Evolutionary conservation across 2,888 invertebrate species (phyloP), one percentile per base, ranked within the genome.

Genomic region (Monoplex corrugatus): DNA sequence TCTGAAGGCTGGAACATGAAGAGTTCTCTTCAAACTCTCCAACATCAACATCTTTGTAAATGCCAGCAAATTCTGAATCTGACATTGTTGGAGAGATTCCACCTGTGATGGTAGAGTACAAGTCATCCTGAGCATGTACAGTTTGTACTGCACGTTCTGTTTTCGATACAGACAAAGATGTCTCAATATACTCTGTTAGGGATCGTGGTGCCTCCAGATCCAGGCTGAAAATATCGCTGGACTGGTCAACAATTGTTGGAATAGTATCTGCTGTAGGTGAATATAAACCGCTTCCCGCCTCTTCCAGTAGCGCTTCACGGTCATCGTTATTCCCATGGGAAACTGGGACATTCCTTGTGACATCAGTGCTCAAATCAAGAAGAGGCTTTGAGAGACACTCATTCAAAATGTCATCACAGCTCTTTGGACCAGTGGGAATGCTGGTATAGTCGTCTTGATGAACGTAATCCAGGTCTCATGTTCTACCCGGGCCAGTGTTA

Each of bases 71-170:
- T 16, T 6, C n/a, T n/a, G 32, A 1, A 43, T 23, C 78, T 80
- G 23, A 8, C 6, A 8, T 50, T 68, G 28, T 43, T 10, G 8
- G 28, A 8, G 40, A 10, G 2, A 3, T 28, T 43, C 8, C 6
- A 23, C 6, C 28, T 80, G 28, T 28, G 13, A 43, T 40, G 32
- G 2, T 23, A 16, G 78, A 23, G 43, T 43, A 40, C 40, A 28
- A 6, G 28, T 40, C 5, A 5, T 80, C 40, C 5, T 80, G 23
- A 2, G 40, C 28, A 19, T 23, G 40, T 16, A 19, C 10, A 43
- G 78, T 80, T 80, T 80, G 78, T 28, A 80, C 28, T 28, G 40
- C 78, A 80, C 78, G 78, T 40, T 80, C 78, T 32, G 43, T 80
- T 13, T 80, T 80, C 6, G 28, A 40, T 23, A 16, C 43, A 23